Conservation (phyloP, 1,140 invertebrate species). For the Ips typographus region DNA sequence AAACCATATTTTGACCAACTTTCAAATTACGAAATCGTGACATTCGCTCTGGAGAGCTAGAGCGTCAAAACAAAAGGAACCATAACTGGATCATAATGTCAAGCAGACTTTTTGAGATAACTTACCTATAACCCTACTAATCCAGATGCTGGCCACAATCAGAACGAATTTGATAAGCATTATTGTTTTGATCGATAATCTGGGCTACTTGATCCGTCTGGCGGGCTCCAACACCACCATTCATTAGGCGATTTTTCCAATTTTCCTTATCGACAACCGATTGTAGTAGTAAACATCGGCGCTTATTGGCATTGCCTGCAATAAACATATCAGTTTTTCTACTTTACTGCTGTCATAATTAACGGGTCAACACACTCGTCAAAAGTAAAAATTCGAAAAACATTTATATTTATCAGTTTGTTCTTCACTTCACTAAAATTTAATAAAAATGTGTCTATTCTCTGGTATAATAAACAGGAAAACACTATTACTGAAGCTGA, state of each 20-base stretch:
- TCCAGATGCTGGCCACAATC: conserved; percentile 2
- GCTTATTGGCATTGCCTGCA: conserved; percentile 7
- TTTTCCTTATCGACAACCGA: neutral
- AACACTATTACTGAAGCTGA: too few species aligned
- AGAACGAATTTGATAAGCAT: conserved; percentile 2
- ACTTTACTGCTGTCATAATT: too few species aligned
- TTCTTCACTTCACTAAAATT: too few species aligned
- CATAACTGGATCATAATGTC: neutral
- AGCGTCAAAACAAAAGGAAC: too few species aligned
- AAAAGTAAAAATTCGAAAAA: too few species aligned
- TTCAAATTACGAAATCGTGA: too few species aligned
- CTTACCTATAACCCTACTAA: conserved; percentile 9
- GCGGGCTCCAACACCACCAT: conserved; percentile 2
- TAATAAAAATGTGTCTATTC: too few species aligned
- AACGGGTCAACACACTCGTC: too few species aligned
- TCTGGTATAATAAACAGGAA: too few species aligned
- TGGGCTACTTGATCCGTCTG: neutral
- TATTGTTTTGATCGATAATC: neutral
- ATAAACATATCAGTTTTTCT: neutral
- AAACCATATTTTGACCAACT: neutral
- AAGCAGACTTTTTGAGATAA: neutral
- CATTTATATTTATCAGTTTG: too few species aligned
- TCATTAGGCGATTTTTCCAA: conserved; percentile 2
- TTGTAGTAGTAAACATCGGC: conserved; percentile 10
- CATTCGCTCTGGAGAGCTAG: too few species aligned